Conservation (phyloP, 1,140 invertebrate genomes). For the Teleopsis dalmanni region DNA sequence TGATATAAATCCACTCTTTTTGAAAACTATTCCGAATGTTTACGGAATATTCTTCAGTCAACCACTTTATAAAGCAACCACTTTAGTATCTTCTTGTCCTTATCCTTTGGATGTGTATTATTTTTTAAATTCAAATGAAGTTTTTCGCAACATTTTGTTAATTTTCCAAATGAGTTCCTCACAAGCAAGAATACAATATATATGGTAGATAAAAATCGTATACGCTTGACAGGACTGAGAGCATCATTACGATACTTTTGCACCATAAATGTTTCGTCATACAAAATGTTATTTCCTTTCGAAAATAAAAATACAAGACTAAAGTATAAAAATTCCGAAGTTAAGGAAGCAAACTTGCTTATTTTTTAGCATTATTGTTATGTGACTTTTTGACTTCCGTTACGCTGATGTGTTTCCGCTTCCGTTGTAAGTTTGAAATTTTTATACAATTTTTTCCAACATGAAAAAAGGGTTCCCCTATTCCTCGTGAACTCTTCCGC, state of each 20-base stretch:
- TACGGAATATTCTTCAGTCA: too few relatives aligned
- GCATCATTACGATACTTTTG: conserved; percentile 39
- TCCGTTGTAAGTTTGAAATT: conserved; percentile 22
- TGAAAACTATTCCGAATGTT: too few relatives aligned
- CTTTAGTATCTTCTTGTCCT: too few relatives aligned
- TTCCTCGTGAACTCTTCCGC: not conserved
- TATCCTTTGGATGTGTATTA: too few relatives aligned
- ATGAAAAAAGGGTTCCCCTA: not conserved
- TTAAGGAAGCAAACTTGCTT: conserved; percentile 3
- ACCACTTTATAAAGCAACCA: too few relatives aligned
- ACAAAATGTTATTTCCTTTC: conserved; percentile 19
- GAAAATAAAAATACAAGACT: not conserved
- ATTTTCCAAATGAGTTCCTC: conserved; percentile 41
- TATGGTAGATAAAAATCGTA: too few relatives aligned
- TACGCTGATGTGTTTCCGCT: conserved; percentile 43
- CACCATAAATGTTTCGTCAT: conserved; percentile 37
- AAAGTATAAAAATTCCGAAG: not conserved
- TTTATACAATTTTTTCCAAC: not conserved
- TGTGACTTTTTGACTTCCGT: conserved; percentile 44
- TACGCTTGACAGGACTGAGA: conserved; percentile 5
- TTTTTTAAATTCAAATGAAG: not conserved
- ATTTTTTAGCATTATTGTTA: conserved; percentile 31
- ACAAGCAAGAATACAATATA: conserved; percentile 19
- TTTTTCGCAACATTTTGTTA: conserved; percentile 11
- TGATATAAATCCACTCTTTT: too few relatives aligned